phyloP scores from a whole-genome alignment of 2,797 vertebrate species.

The Aselliscus stoliczkanus region DNA sequence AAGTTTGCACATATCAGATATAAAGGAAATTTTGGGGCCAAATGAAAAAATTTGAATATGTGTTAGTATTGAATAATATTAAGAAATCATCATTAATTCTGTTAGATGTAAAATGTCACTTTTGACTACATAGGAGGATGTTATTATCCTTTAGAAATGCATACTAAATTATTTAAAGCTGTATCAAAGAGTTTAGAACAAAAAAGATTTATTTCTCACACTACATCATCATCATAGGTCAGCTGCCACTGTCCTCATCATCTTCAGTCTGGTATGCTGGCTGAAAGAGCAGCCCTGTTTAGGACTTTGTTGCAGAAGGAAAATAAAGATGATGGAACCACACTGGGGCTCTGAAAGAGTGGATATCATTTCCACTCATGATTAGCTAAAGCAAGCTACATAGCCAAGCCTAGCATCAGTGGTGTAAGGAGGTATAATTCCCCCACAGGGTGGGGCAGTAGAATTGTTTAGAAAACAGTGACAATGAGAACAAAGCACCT shows the following conservation, averaged over 20 bases:
- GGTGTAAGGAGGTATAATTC: neutral
- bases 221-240: too few species aligned
- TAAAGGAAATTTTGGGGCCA: neutral
- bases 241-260: neutral
- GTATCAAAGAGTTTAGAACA: neutral
- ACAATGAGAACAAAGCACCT: conserved; percentile 6
- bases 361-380: neutral
- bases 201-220: neutral
- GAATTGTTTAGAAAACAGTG: conserved; percentile 26
- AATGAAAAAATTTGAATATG: neutral
- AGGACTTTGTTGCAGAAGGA: neutral
- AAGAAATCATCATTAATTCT: neutral
- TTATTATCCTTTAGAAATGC: neutral
- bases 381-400: neutral
- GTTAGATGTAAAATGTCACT: neutral
- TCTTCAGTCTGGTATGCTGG: too few species aligned
- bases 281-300: neutral
- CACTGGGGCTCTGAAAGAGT: neutral
- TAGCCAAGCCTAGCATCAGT: neutral
- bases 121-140: neutral
- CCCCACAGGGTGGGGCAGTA: neutral
- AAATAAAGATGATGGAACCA: neutral
- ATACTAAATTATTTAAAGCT: neutral
- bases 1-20: neutral
- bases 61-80: neutral